Evolutionary conservation across 2,888 invertebrate species (phyloP), one percentile per base, ranked within the genome.

Genomic region (Clostera curtula): DNA sequence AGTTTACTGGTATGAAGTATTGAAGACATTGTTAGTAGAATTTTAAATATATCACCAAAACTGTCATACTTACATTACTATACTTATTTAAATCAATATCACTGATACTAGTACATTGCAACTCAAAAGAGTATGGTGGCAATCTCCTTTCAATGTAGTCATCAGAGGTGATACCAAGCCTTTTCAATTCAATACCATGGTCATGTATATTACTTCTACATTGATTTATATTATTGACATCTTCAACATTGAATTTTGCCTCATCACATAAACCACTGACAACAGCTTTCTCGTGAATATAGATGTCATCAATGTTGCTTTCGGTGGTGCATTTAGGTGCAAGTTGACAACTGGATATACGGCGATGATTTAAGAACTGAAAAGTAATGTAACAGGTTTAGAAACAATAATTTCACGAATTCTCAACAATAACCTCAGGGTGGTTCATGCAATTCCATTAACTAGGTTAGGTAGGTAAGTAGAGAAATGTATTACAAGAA

Each of bases 331-430:
- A 63, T 56, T 62, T 69, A 12, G 73, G 52, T 18, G 66, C 65
- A 22, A 57, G 44, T 36, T 73, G 72, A 54, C 68, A 80, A 42
- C 76, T 82, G 8, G 73, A 83, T 54, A 82, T 75, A 31, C 71
- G 79, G 25, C 83, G 68, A 26, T 56, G 64, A 37, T 56, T 66
- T 13, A 77, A 44, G 29, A 72, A 72, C 83, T 83, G 60, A 26
- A 66, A 72, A 36, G 15, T 31, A 29, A 25, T 18, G n/a, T 29
- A 20, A 24, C 33, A 27, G 11, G 24, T 26, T 27, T 12, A 20
- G 25, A 29, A 18, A 29, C 17, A 32, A 27, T 24, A 25, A 21
- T 27, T 18, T 25, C 11, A 25, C 20, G n/a, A 7, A 16, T 14
- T 20, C 4, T 20, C n/a, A n/a, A n/a, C n/a, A n/a, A n/a, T 33